Conservation (phyloP, 2,797 vertebrate genomes). For the Buphagus erythrorhynchus region DNA sequence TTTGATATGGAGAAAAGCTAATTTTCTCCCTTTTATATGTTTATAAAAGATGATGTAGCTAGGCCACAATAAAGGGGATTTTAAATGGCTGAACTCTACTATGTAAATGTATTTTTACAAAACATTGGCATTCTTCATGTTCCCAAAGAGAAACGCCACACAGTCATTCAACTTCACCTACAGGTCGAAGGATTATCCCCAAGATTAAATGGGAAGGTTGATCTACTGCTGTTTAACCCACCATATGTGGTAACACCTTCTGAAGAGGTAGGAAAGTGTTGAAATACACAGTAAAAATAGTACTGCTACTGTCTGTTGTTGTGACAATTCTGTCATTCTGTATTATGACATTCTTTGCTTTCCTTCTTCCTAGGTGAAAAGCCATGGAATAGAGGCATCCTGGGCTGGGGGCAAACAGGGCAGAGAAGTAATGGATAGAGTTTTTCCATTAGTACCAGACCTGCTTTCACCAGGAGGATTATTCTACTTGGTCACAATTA, state of each 20-base stretch:
- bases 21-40: background rate
- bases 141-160: background rate
- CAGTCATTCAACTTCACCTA: background rate
- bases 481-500: slow-evolving; percentile 90
- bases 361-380: slow-evolving; percentile 81
- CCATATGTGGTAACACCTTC: slow-evolving; percentile 93
- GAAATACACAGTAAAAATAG: background rate
- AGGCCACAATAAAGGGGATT: background rate
- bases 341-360: background rate
- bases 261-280: slow-evolving; percentile 83
- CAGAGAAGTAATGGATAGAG: slow-evolving; percentile 90
- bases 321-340: background rate
- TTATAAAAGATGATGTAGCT: background rate
- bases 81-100: background rate
- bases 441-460: slow-evolving; percentile 85
- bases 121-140: background rate
- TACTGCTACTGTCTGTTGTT: background rate
- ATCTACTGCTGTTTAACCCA: slow-evolving; percentile 93
- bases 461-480: slow-evolving; percentile 87
- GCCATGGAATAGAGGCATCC: slow-evolving; percentile 86
- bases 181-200: slow-evolving; percentile 87
- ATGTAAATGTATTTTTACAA: background rate
- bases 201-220: slow-evolving; percentile 85
- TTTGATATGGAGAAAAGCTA: background rate
- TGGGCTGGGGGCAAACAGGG: slow-evolving; percentile 93